phyloP scores from a whole-genome alignment of 2,797 vertebrate genomes.

The Chiloscyllium punctatum region DNA sequence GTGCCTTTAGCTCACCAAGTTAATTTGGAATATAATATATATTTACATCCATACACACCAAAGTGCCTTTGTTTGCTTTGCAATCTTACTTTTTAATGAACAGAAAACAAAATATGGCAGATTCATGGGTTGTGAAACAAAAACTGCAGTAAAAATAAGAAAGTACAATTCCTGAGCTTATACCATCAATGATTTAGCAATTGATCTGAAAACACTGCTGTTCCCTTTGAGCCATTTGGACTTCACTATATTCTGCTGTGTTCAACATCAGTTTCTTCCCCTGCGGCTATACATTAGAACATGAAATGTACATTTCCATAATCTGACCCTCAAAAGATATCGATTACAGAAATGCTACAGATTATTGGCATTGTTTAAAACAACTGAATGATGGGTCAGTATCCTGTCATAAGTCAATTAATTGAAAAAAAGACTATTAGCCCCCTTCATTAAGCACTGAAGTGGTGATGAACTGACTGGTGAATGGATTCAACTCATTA shows the following conservation, averaged over 20 bases:
- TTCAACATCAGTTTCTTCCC: not conserved
- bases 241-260: not conserved
- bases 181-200: not conserved
- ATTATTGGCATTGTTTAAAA: not conserved
- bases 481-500: not conserved
- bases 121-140: not conserved
- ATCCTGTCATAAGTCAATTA: not conserved
- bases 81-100: not conserved
- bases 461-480: not conserved
- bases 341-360: not conserved
- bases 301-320: not conserved
- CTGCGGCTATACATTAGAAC: not conserved
- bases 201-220: not conserved
- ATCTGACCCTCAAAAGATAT: not conserved
- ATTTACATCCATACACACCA: not conserved
- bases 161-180: not conserved
- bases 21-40: not conserved
- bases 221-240: not conserved
- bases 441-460: not conserved
- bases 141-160: not conserved
- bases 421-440: not conserved
- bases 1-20: not conserved
- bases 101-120: not conserved
- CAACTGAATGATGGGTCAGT: not conserved
- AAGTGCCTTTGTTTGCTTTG: not conserved